Percentiles rank a stretch among this genome's conserved stretches.
phyloP scores from a whole-genome alignment of 2,888 invertebrate genomes.

The Dolichopus griseipennis region DNA sequence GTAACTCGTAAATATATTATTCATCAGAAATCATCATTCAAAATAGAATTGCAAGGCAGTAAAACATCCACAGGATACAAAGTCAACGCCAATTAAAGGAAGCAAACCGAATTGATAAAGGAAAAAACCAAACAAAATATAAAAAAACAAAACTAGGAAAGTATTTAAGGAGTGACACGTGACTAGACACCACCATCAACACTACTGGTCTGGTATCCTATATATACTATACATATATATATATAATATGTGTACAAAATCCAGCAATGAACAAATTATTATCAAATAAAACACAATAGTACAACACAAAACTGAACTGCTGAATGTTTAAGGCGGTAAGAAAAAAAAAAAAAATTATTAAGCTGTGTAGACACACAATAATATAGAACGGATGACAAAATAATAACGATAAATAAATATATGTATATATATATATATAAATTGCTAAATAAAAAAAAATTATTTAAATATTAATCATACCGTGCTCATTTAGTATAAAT shows the following conservation, averaged over 20 bases:
- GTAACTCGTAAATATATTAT: too few relatives aligned
- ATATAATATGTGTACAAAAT: background rate
- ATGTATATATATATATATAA: too few relatives aligned
- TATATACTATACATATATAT: too few relatives aligned
- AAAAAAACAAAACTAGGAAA: background rate
- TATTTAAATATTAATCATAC: too few relatives aligned
- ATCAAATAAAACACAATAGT: background rate
- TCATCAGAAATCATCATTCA: too few relatives aligned
- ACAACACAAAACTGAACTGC: too few relatives aligned
- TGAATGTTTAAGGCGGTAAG: background rate
- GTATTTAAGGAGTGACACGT: constrained; percentile 6
- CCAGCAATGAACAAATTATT: background rate
- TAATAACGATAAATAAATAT: background rate
- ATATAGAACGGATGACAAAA: background rate
- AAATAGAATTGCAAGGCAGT: too few relatives aligned
- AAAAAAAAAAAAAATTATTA: background rate
- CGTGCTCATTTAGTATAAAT: too few relatives aligned
- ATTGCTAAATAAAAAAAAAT: background rate
- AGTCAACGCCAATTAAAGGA: constrained; percentile 6
- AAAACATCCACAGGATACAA: background rate
- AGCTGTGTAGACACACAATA: background rate
- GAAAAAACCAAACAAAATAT: background rate
- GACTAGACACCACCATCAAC: background rate
- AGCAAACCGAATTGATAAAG: background rate
- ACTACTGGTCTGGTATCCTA: background rate